Evolutionary conservation across 2,797 vertebrate species (phyloP), one percentile per base, ranked within the genome.

Genomic region (Coreius guichenoti): DNA sequence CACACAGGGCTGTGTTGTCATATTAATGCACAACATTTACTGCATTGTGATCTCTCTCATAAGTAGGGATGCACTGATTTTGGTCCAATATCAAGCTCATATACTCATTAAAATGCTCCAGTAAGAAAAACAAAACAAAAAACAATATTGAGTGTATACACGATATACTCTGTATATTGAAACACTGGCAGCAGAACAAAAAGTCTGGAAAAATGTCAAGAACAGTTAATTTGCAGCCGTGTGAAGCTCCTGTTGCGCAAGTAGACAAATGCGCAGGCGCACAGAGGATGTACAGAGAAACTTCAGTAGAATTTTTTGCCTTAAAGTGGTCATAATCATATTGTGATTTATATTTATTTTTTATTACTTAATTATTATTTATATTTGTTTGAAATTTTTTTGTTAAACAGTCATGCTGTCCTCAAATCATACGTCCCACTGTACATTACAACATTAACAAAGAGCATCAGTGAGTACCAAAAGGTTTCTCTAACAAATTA

Each of bases 1-100:
- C 45, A 75, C 65, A 65, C 4, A 8, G 16, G 86, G 86, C 78
- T 85, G 87, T 85, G 54, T 81, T 76, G 79, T 26, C 43, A 39
- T 80, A 80, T 75, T 70, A 67, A 36, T 69, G n/a, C n/a, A 31
- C 45, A 70, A 76, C 70, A 19, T 73, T 83, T 63, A 29, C 80
- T 85, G 13, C 26, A 81, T 67, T 3, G 4, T 4, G 9, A 84
- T 68, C 63, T 33, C n/a, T 56, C 23, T 67, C 23, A 83, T 72
- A 23, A 51, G 19, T 23, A 83, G 31, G 58, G 45, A 65, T 65
- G 51, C 80, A 39, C 17, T 31, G 72, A 31, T 31, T 65, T 65
- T 47, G 39, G 17, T 21, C 39, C 21, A 33, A 51, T 36, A 36
- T 47, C 65, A 8, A 33, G 29, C 43, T 67, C 61, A 80, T 49